Evolutionary conservation across 2,888 invertebrate genomes (phyloP).

Genomic region (Clivina fossor): DNA sequence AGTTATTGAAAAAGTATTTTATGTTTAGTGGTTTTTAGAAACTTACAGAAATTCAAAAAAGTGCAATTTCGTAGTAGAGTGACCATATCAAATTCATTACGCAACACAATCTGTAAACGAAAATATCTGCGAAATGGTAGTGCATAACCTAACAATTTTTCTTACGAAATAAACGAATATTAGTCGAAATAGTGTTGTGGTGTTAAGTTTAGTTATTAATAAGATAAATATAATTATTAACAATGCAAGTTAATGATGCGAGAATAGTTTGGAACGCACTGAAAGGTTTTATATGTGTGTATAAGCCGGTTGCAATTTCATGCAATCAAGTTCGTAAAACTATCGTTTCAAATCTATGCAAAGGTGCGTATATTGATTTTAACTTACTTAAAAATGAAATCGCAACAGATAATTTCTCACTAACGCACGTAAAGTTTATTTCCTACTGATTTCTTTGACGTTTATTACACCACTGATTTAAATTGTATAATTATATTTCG

Average conservation of each 20-base stretch:
- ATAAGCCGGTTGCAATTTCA: slow-evolving; percentile 70
- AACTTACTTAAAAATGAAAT: background rate
- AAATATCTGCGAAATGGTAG: background rate
- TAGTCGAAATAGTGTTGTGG: background rate
- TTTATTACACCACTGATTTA: background rate
- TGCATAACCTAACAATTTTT: slow-evolving; percentile 8
- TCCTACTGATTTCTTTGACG: background rate
- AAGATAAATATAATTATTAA: slow-evolving; percentile 11
- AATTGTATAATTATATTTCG: background rate
- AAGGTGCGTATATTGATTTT: slow-evolving; percentile 58
- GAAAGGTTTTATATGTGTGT: slow-evolving; percentile 76
- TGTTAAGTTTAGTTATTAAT: background rate
- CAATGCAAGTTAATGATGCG: slow-evolving; percentile 57
- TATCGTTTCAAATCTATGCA: slow-evolving; percentile 64
- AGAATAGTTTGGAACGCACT: slow-evolving; percentile 64
- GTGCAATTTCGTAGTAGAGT: slow-evolving; percentile 1
- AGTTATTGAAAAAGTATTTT: slow-evolving; percentile 10
- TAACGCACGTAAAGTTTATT: slow-evolving; percentile 7
- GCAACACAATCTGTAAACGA: slow-evolving; percentile 1
- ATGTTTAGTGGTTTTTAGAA: background rate
- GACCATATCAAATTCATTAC: slow-evolving; percentile 15
- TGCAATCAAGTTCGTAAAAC: slow-evolving; percentile 59
- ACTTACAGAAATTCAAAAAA: slow-evolving; percentile 16
- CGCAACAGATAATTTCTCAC: background rate
- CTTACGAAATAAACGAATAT: background rate